Base-by-base conservation (phyloP, 2,797 vertebrate genomes). In the Brachyrhaphis roseni region DNA sequence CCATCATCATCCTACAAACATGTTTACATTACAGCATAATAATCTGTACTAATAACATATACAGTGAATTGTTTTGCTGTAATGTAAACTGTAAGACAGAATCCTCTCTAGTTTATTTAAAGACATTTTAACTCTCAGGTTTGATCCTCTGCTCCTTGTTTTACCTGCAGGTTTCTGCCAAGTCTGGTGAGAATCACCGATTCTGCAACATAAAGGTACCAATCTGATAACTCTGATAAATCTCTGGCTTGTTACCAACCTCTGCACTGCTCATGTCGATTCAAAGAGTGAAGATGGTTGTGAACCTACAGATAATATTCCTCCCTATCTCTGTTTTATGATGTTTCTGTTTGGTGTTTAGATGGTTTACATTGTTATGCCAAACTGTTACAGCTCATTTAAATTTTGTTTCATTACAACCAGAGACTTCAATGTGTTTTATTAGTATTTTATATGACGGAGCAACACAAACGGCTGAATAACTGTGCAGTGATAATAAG, bases 181-280 rank as follows among this genome's bases (percentile, higher is more conserved):
- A 93, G 83, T 85, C 79, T 26, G 90, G 85, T 0, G 94, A 96
- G 64, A 97, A 92, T 79, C 96, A 82, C 74, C 83, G 77, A 15
- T 93, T 95, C 88, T 97, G 97, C 85, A 95, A 96, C 82, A 92
- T 97, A 84, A 97, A 96, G 96, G 97, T 97, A 76, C 75, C 45
- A 49, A 26, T 7, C 11, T 43, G 16, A n/a, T n/a, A n/a, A 55
- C 18, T 10, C 47, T 13, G 16, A 5, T 12, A n/a, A 55, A 23
- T 18, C 39, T 12, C 3, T 7, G 4, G 5, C 28, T 64, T 18
- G 15, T 36, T 23, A 41, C 64, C 64, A 68, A 68, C 36, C 36
- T 23, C 20, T 68, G 36, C 1, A 11, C 64, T 64, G 34, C 36
- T 64, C 16, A 36, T 64, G 31, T 64, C 1, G 1, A 8, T 18